phyloP scores from a whole-genome alignment of 2,113 vertebrate genomes.

The Alosa alosa region DNA sequence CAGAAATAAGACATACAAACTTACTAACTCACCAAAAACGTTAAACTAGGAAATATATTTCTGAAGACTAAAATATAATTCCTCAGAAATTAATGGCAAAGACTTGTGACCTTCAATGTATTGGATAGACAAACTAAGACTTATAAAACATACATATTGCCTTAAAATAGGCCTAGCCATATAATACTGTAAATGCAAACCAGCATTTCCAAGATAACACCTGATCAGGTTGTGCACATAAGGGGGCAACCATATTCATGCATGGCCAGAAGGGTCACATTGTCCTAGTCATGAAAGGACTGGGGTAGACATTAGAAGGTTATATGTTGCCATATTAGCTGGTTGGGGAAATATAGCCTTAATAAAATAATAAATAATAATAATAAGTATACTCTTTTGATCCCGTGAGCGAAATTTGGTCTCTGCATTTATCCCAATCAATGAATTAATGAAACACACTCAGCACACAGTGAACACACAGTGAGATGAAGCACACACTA shows the following conservation, averaged over 20 bases:
- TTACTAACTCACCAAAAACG: too few relatives aligned
- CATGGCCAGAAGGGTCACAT: conserved; percentile 13
- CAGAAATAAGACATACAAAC: too few relatives aligned
- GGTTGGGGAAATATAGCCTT: background rate
- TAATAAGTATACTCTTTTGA: too few relatives aligned
- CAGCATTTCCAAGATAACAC: background rate
- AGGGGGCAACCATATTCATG: background rate
- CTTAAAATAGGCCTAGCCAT: background rate
- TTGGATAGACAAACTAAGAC: background rate
- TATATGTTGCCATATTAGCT: background rate
- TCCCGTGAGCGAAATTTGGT: too few relatives aligned
- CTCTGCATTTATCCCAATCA: too few relatives aligned
- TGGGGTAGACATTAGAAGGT: background rate
- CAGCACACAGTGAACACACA: too few relatives aligned
- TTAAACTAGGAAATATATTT: too few relatives aligned
- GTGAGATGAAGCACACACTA: too few relatives aligned
- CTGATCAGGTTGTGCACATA: background rate
- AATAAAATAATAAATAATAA: too few relatives aligned
- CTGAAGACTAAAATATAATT: too few relatives aligned
- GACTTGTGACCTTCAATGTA: background rate
- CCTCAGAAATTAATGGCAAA: too few relatives aligned
- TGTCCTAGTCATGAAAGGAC: background rate
- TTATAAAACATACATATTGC: background rate
- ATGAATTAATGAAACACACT: too few relatives aligned
- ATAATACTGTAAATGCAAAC: background rate